Conservation (phyloP, 2,888 invertebrate species). For the Drosophila pegasa region DNA sequence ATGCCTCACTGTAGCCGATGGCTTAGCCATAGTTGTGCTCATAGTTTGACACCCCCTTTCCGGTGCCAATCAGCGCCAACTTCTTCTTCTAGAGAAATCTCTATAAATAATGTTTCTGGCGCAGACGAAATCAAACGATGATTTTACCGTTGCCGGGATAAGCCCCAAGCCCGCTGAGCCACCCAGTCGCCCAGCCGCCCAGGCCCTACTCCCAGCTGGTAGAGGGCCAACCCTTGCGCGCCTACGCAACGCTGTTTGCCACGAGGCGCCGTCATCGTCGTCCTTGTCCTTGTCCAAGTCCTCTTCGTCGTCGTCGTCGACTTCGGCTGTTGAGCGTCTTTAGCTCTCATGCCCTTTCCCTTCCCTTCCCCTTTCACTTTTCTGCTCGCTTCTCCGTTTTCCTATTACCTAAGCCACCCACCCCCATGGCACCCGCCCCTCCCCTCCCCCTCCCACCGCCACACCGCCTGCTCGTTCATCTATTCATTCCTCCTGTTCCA, state of each 20-base stretch:
- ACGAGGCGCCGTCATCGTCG: slow-evolving; percentile 28
- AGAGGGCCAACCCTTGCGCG: slow-evolving; percentile 37
- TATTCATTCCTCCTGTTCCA: slow-evolving; percentile 54
- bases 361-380: slow-evolving; percentile 20
- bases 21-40: slow-evolving; percentile 33
- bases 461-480: slow-evolving; percentile 19
- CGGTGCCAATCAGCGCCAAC: not conserved
- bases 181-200: not conserved
- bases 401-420: slow-evolving; percentile 19
- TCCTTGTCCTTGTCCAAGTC: slow-evolving; percentile 4
- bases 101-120: slow-evolving; percentile 21
- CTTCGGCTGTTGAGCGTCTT: slow-evolving; percentile 52
- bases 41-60: slow-evolving; percentile 27
- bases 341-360: slow-evolving; percentile 30
- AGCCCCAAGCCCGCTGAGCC: not conserved
- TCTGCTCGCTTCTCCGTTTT: slow-evolving; percentile 20
- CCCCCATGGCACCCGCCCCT: not conserved
- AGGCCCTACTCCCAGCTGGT: not conserved
- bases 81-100: slow-evolving; percentile 3
- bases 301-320: slow-evolving; percentile 12
- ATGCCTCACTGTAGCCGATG: slow-evolving; percentile 3
- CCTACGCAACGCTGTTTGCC: slow-evolving; percentile 48
- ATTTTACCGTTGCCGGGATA: slow-evolving; percentile 16
- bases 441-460: not conserved
- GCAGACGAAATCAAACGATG: slow-evolving; percentile 42